phyloP scores from a whole-genome alignment of 2,888 invertebrate species.

The Peribatodes rhomboidaria region DNA sequence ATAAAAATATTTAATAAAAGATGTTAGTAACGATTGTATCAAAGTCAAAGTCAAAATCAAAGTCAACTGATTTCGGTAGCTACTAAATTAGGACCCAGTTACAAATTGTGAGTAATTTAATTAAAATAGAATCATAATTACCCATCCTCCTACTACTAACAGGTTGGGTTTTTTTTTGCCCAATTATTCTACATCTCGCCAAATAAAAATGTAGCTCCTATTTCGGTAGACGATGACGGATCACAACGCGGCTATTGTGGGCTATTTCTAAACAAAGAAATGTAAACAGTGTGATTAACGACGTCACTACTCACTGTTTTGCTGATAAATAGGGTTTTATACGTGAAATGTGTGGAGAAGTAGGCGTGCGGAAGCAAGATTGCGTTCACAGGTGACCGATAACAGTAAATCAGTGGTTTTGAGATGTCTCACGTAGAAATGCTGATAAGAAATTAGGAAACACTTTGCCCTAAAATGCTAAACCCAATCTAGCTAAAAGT shows the following conservation, averaged over 20 bases:
- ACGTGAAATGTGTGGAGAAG: background rate
- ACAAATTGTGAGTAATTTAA: too few relatives aligned
- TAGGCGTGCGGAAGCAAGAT: background rate
- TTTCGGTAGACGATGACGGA: slow-evolving; percentile 15
- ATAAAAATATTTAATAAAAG: too few relatives aligned
- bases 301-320: slow-evolving; percentile 46
- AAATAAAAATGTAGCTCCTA: background rate
- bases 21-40: too few relatives aligned
- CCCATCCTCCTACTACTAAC: too few relatives aligned
- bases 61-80: too few relatives aligned
- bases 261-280: slow-evolving; percentile 50
- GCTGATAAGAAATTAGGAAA: slow-evolving; percentile 6
- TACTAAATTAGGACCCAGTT: too few relatives aligned
- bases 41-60: too few relatives aligned
- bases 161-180: too few relatives aligned
- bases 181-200: too few relatives aligned
- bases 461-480: background rate
- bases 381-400: slow-evolving; percentile 18
- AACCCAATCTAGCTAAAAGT: too few relatives aligned
- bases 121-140: too few relatives aligned
- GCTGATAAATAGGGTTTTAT: slow-evolving; percentile 10
- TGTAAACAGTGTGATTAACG: slow-evolving; percentile 47
- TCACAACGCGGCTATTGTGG: background rate
- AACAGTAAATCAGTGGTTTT: background rate
- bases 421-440: background rate